A percentile compares a stretch with the other conserved stretches of the same genome.
Conservation (phyloP, 92 coral and sea anemone genomes). For the Epizoanthus scotinus region DNA sequence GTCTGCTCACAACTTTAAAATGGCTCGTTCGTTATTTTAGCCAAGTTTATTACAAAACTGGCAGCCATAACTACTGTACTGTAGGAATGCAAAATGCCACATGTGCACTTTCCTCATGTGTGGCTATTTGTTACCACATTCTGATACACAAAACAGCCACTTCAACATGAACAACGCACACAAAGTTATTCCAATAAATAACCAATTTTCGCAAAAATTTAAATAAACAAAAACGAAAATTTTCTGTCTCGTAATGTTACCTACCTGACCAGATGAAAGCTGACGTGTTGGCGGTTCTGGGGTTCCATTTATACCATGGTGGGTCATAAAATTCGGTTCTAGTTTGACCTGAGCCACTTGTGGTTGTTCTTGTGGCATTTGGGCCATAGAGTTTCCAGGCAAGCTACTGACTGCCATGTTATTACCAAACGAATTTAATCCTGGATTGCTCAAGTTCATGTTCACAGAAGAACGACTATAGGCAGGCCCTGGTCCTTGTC, state of each 20-base stretch:
- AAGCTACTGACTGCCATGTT: constrained; percentile 32
- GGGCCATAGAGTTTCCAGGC: constrained; percentile 63
- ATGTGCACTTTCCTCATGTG: neutral
- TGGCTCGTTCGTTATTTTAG: constrained; percentile 4
- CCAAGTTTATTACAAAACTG: neutral
- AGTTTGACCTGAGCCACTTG: constrained; percentile 67
- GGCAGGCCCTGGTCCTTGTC: constrained; percentile 73
- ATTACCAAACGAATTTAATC: constrained; percentile 62
- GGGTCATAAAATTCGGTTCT: constrained; percentile 69
- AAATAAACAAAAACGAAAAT: neutral
- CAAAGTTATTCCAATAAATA: neutral
- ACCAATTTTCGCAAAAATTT: neutral
- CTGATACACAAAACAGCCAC: constrained; percentile 7
- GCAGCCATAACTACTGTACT: neutral
- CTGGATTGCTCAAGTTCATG: constrained; percentile 78
- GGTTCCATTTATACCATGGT: constrained; percentile 81
- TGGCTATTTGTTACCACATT: neutral
- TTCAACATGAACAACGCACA: constrained; percentile 3
- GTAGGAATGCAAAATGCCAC: constrained; percentile 20
- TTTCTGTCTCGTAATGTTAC: constrained; percentile 36
- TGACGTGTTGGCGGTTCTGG: constrained; percentile 72
- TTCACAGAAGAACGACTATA: constrained; percentile 72
- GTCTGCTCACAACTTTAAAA: neutral
- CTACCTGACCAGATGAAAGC: constrained; percentile 81
- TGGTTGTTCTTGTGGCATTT: constrained; percentile 68